These are phyloP conservation scores for Ptilonorhynchus violaceus DNA, from an alignment of 2,113 vertebrate genomes.

Conservation along the genomic window DNA sequence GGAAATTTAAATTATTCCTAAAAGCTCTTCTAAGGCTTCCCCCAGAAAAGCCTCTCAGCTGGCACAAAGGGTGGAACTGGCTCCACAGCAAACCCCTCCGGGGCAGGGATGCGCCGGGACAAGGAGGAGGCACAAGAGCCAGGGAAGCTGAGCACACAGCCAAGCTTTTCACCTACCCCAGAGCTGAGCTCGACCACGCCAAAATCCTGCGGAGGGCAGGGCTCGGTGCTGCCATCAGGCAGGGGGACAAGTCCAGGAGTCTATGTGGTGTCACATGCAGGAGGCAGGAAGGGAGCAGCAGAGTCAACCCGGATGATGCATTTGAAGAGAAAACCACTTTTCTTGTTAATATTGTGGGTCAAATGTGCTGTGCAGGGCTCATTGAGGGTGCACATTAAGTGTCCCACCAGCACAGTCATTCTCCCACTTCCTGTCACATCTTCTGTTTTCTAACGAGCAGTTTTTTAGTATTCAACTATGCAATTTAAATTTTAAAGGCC, in stretches of 20 bases:
- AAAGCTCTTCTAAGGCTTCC: not conserved
- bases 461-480: not conserved
- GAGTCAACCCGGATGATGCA: not conserved
- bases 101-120: not conserved
- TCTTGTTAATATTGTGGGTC: not conserved
- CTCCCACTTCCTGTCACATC: not conserved
- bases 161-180: not conserved
- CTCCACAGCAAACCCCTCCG: not conserved
- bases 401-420: not conserved
- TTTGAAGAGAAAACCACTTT: not conserved
- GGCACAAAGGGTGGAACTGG: not conserved
- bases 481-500: not conserved
- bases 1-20: not conserved
- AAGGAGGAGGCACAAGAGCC: not conserved
- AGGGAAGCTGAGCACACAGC: not conserved
- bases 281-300: not conserved
- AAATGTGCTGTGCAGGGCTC: not conserved
- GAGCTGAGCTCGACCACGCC: not conserved
- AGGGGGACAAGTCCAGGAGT: not conserved
- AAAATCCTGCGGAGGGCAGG: not conserved
- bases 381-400: not conserved
- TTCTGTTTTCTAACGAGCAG: not conserved
- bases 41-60: not conserved
- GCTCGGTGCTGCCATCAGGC: not conserved
- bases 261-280: fast-evolving